phyloP scores from a whole-genome alignment of 2,888 invertebrate species.

The Drosophila percnosoma region DNA sequence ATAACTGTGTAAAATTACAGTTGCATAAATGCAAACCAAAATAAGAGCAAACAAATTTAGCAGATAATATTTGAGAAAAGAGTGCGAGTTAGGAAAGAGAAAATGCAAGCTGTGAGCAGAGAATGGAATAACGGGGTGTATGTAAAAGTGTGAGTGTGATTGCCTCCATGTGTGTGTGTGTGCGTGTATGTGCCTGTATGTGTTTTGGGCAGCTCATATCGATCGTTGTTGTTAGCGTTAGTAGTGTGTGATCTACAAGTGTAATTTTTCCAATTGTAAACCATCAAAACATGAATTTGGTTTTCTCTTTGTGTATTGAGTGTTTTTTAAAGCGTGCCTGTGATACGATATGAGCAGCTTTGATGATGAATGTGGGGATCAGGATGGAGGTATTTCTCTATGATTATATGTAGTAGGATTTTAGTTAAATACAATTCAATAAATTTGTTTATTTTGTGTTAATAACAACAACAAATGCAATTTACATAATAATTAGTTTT shows the following conservation, averaged over 20 bases:
- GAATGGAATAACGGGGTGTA: background rate
- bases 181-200: background rate
- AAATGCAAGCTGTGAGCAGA: background rate
- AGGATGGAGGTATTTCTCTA: background rate
- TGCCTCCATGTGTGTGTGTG: background rate
- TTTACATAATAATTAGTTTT: slow-evolving; percentile 38
- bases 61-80: background rate
- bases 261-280: slow-evolving; percentile 11
- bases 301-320: slow-evolving; percentile 24
- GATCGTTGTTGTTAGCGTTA: slow-evolving; percentile 70
- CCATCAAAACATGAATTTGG: background rate
- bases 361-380: slow-evolving; percentile 13
- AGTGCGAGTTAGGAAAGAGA: background rate
- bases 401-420: slow-evolving; percentile 20
- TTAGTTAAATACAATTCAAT: slow-evolving; percentile 64
- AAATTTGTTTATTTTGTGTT: slow-evolving; percentile 35
- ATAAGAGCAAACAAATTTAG: background rate
- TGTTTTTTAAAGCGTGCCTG: slow-evolving; percentile 83
- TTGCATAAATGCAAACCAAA: background rate
- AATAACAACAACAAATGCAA: slow-evolving; percentile 33
- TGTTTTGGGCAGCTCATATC: slow-evolving; percentile 61
- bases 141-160: background rate
- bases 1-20: background rate
- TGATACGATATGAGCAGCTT: slow-evolving; percentile 84
- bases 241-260: slow-evolving; percentile 40